Conservation (phyloP, 2,113 vertebrate genomes). For the Alouatta palliata region DNA sequence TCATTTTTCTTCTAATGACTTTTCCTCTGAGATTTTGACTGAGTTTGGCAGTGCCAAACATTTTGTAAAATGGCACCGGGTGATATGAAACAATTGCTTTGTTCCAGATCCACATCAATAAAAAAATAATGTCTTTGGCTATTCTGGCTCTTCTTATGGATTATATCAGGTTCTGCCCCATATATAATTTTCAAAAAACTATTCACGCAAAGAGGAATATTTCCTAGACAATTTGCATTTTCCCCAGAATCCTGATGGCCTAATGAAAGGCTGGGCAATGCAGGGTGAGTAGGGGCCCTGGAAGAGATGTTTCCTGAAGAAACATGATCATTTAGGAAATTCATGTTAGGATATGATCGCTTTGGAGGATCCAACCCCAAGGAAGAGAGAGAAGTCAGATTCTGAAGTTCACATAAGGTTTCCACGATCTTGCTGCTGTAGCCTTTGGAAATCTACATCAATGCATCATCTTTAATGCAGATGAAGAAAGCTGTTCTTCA, state of each 20-base stretch:
- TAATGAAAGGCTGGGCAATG: not conserved
- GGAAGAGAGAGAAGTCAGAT: not conserved
- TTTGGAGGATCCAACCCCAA: not conserved
- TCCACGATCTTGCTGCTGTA: not conserved
- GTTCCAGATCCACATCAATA: not conserved
- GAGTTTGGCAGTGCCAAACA: not conserved
- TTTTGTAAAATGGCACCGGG: not conserved
- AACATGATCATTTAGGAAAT: not conserved
- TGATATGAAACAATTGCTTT: not conserved
- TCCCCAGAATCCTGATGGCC: not conserved
- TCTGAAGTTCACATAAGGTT: not conserved
- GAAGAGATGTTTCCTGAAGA: not conserved
- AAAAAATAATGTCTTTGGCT: constrained; percentile 1
- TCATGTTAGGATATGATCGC: not conserved
- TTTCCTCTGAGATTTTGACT: not conserved
- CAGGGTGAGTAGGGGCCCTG: not conserved
- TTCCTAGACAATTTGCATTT: not conserved
- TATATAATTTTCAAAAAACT: constrained; percentile 6
- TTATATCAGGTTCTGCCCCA: not conserved
- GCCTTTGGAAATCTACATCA: not conserved
- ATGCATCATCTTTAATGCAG: not conserved
- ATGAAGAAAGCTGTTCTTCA: not conserved
- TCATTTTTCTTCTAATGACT: not conserved
- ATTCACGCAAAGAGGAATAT: not conserved
- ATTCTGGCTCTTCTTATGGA: not conserved